Evolutionary conservation across 2,797 vertebrate genomes (phyloP), one percentile per base, ranked within the genome.

Genomic region (Falco naumanni): DNA sequence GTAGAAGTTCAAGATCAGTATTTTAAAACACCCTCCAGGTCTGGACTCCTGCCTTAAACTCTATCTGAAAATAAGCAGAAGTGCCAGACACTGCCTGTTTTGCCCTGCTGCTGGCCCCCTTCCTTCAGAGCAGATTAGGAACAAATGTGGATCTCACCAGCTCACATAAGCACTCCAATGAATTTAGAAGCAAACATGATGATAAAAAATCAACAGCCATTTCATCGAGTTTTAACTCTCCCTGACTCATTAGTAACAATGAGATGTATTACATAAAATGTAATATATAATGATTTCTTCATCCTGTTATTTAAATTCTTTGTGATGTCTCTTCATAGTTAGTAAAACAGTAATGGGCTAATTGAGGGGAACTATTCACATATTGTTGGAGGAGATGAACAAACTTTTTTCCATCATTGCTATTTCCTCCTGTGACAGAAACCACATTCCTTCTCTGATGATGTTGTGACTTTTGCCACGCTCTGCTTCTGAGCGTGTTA

Each of bases 381-480:
- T 79, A 48, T 53, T 92, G 41, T 84, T 90, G 48, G 80, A 94
- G 66, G 64, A 93, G 80, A 77, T 64, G 91, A 93, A 63, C 20
- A 11, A 95, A 91, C 65, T 61, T 91, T 64, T 81, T 69, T 66
- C 48, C 48, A 60, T 93, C 75, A 16, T 72, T 91, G 87, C 65
- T 89, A 11, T 70, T 91, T 92, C 84, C 64, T 89, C 45, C 87
- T 75, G 48, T 60, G 92, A 93, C 61, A 82, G 92, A 89, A 84
- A 96, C 93, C 37, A 48, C 85, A 74, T 95, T 92, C 82, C 91
- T 86, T 71, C 84, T 84, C 83, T 90, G 79, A 89, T 88, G 92
- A 88, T 96, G 91, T 92, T 96, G 91, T 97, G 93, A 97, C 95
- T 97, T 96, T 87, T 95, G 95, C 95, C 95, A 95, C 10, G 17